These are phyloP conservation scores for Eurypyga helias DNA, from an alignment of 2,113 vertebrate genomes.

Conservation along the genomic window DNA sequence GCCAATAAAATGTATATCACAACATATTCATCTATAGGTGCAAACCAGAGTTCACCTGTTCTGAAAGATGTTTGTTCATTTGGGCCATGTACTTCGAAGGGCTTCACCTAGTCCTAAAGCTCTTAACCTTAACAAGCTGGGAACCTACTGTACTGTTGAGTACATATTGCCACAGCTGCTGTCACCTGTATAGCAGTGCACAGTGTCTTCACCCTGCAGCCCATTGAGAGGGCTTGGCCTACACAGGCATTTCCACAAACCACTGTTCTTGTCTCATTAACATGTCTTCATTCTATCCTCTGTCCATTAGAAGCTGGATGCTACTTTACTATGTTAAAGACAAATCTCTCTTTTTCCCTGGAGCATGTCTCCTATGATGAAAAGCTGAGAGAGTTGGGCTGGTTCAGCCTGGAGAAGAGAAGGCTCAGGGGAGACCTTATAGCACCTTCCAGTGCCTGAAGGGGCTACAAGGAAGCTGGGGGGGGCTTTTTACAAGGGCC, in stretches of 20 bases:
- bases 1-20: not conserved
- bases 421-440: too few species aligned
- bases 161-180: not conserved
- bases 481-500: too few species aligned
- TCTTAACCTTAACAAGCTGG: not conserved
- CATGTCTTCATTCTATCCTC: not conserved
- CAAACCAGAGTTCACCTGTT: not conserved
- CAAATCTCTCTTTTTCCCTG: not conserved
- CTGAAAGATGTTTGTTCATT: not conserved
- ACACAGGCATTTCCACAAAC: not conserved
- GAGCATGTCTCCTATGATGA: too few species aligned
- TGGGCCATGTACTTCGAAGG: not conserved
- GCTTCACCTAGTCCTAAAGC: not conserved
- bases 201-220: too few species aligned
- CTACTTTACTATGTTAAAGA: not conserved
- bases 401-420: too few species aligned
- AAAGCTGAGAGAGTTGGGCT: too few species aligned
- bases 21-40: not conserved
- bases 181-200: not conserved
- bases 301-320: not conserved
- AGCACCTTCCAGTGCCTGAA: too few species aligned
- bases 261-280: not conserved
- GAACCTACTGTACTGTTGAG: not conserved
- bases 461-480: too few species aligned
- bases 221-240: not conserved